Percentiles rank a stretch among this genome's conserved stretches.
These are phyloP conservation scores for Lagopus leucura DNA, from an alignment of 2,113 vertebrate species.

Conservation along the genomic window DNA sequence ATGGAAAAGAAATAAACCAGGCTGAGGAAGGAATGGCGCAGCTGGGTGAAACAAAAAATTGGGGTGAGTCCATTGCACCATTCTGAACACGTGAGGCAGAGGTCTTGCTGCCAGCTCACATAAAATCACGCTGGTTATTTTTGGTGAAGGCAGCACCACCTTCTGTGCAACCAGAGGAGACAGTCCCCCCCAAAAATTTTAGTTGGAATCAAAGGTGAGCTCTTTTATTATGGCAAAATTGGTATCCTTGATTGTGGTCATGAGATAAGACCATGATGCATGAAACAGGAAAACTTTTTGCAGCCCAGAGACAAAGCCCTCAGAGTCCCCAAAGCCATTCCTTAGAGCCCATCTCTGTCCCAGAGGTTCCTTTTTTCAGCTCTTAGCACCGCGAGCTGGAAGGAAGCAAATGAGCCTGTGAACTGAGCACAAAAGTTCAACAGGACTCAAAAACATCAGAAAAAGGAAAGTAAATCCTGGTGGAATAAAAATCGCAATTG, in stretches of 20 bases:
- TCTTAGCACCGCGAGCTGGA: background rate
- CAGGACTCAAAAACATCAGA: background rate
- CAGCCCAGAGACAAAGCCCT: background rate
- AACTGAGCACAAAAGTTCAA: background rate
- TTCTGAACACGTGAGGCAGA: background rate
- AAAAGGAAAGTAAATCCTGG: background rate
- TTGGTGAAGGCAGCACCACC: background rate
- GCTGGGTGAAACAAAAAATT: background rate
- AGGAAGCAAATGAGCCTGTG: background rate
- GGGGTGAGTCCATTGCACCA: background rate
- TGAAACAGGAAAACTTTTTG: background rate
- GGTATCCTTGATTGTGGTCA: background rate
- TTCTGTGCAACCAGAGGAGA: background rate
- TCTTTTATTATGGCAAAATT: background rate
- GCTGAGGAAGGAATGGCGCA: conserved; percentile 38
- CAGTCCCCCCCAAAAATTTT: background rate
- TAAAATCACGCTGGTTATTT: background rate
- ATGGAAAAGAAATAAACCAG: conserved; percentile 73
- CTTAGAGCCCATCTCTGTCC: background rate
- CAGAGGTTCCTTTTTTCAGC: background rate
- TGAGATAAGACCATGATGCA: background rate
- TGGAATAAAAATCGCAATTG: background rate
- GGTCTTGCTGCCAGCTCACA: background rate
- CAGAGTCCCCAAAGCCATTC: background rate
- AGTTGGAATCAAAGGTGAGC: background rate